Percentiles rank a stretch among this genome's conserved stretches.
phyloP scores from a whole-genome alignment of 2,797 vertebrate genomes.

The Premnoplex brunnescens region DNA sequence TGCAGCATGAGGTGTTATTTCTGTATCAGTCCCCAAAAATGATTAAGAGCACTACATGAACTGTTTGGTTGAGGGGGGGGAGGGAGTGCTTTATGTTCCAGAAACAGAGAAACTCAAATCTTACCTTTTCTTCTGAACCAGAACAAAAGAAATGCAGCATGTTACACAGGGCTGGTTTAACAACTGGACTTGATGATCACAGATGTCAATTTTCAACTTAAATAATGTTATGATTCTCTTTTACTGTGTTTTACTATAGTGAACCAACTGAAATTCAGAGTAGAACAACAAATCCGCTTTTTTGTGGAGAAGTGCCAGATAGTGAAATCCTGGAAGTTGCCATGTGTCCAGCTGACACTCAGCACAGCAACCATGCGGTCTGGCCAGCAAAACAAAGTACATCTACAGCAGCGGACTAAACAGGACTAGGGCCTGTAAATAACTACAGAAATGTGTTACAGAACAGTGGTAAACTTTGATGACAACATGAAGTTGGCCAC shows the following conservation, averaged over 20 bases:
- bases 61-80: not conserved
- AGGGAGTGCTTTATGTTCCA: not conserved
- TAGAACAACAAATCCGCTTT: not conserved
- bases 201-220: not conserved
- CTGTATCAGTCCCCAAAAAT: not conserved
- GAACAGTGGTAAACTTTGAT: not conserved
- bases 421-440: not conserved
- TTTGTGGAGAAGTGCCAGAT: not conserved
- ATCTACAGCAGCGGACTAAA: not conserved
- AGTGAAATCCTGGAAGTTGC: not conserved
- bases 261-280: not conserved
- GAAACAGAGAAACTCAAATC: not conserved
- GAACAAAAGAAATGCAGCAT: not conserved
- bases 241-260: not conserved
- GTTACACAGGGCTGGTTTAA: not conserved
- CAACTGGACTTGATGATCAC: rapidly evolving
- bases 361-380: rapidly evolving
- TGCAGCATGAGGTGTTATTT: not conserved
- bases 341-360: not conserved
- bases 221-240: not conserved
- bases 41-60: not conserved
- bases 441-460: not conserved
- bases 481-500: not conserved
- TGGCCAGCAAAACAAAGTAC: not conserved
- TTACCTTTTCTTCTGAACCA: not conserved